These are phyloP conservation scores for Grallaria varia DNA, from an alignment of 2,113 vertebrate genomes.

Conservation along the genomic window DNA sequence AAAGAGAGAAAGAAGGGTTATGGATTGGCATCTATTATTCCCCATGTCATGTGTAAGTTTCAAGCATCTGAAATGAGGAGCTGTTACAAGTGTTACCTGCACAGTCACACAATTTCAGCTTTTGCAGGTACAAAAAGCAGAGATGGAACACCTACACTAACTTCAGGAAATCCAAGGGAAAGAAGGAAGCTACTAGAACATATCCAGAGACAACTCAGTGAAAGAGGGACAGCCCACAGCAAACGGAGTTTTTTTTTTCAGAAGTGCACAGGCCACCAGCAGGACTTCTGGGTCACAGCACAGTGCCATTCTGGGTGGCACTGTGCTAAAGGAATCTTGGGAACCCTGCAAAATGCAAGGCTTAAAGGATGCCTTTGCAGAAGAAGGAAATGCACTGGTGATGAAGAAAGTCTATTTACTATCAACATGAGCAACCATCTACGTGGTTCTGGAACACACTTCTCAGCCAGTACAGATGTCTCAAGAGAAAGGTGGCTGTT, in stretches of 20 bases:
- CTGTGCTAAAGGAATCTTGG: not conserved
- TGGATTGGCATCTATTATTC: not conserved
- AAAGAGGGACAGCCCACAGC: not conserved
- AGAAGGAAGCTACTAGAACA: not conserved
- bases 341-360: not conserved
- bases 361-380: not conserved
- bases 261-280: not conserved
- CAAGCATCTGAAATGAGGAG: not conserved
- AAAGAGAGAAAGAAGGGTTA: not conserved
- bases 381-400: not conserved
- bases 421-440: not conserved
- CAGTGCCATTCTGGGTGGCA: not conserved
- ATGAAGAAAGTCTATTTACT: not conserved
- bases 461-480: not conserved
- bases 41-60: accelerated
- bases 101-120: not conserved
- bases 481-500: not conserved
- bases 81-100: not conserved
- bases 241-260: not conserved
- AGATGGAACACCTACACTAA: not conserved
- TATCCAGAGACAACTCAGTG: not conserved
- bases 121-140: not conserved
- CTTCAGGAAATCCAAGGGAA: not conserved
- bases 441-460: not conserved
- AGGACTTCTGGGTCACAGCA: not conserved